Evolutionary conservation across 2,888 invertebrate species (phyloP), one percentile per base, ranked within the genome.

Genomic region (Epistrophella euchroma): DNA sequence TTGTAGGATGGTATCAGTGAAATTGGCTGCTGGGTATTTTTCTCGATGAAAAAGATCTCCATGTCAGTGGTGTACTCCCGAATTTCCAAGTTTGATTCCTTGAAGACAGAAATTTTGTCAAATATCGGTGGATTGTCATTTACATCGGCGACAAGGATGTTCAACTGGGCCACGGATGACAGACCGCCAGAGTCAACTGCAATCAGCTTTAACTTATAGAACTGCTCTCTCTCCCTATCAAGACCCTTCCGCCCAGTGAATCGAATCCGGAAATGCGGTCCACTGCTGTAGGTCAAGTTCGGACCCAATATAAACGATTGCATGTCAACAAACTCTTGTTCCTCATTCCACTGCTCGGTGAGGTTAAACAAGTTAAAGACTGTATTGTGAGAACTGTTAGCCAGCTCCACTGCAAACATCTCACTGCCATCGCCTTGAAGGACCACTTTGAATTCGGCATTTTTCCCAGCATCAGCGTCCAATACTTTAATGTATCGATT

Each of bases 81-180:
- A 37, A 96, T 93, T 79, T 95, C 94, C 25, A 96, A 93, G 10
- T 94, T 95, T 88, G 95, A 95, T 74, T 95, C 95, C 68, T 95
- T 93, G 5, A 95, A 94, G 45, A 97, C 94, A 0, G 95, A 93
- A 88, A 97, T 95, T 90, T 96, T 95, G 74, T 94, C 94, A 89
- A 96, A 96, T 68, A 93, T 93, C 0, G 97, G 97, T 15, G 94
- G 90, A 91, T 97, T 97, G 90, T 97, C 97, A 90, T 98, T 98
- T 90, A 95, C 95, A 90, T 98, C 98, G 5, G 95, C 94, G 28
- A 97, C 92, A 0, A 93, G 93, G 56, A 98, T 95, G 0, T 94
- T 95, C 10, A 98, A 91, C 89, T 95, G 95, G 0, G 96, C 95
- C 91, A 96, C 95, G 1, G 96, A 96, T 62, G 94, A 95, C 13